Percentiles rank a stretch among this genome's conserved stretches.
Evolutionary conservation across 2,113 vertebrate genomes (phyloP).

Genomic region (Ctenomys sociabilis): DNA sequence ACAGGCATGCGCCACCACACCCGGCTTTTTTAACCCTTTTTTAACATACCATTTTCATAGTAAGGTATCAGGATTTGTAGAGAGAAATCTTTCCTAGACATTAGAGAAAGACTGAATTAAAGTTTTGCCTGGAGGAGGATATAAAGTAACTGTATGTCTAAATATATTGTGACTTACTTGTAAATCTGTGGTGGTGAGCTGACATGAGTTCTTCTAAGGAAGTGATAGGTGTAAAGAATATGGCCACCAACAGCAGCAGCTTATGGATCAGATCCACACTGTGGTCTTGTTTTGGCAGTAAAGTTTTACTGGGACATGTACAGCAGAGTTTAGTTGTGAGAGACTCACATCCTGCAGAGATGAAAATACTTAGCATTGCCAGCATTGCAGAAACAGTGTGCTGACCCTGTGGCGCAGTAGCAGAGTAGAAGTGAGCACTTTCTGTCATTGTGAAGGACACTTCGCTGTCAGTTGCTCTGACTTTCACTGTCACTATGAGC

Average conservation of each 20-base stretch:
- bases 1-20: too few species aligned
- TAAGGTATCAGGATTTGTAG: not conserved
- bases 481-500: not conserved
- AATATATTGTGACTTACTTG: conserved; percentile 19
- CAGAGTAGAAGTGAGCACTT: not conserved
- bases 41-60: conserved; percentile 40
- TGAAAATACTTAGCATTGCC: not conserved
- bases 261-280: not conserved
- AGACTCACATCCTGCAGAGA: not conserved
- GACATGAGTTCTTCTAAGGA: not conserved
- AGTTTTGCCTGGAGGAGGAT: not conserved
- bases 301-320: not conserved
- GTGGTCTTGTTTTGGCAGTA: not conserved
- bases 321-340: not conserved
- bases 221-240: not conserved
- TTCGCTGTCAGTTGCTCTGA: not conserved
- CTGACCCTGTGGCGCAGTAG: not conserved
- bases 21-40: conserved; percentile 16
- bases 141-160: not conserved
- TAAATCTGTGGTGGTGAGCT: not conserved
- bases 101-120: conserved; percentile 35
- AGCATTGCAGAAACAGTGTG: not conserved
- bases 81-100: not conserved
- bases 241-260: not conserved
- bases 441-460: not conserved